These are phyloP conservation scores for Caiman crocodilus DNA, from an alignment of 2,797 vertebrate genomes.

Conservation along the genomic window DNA sequence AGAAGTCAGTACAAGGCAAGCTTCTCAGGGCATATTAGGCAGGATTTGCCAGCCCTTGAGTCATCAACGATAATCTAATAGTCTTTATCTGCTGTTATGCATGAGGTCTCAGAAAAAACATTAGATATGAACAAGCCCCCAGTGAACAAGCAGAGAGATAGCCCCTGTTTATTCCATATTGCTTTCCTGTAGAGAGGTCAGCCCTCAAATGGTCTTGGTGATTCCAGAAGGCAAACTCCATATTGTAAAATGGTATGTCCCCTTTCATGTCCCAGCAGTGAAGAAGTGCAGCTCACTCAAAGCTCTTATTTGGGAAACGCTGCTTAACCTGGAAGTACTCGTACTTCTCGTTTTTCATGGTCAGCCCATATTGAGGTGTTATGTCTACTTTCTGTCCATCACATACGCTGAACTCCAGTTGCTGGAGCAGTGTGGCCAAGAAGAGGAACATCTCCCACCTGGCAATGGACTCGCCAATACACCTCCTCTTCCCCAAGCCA, in stretches of 20 bases:
- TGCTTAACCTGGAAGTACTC: constrained; percentile 78
- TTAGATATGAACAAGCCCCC: neutral
- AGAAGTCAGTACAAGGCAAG: neutral
- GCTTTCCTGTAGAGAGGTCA: neutral
- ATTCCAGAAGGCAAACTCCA: neutral
- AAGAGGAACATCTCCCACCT: constrained; percentile 92
- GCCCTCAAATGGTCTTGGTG: accelerated
- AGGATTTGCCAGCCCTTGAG: neutral
- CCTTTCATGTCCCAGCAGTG: neutral
- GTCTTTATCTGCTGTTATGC: neutral
- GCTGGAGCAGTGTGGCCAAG: constrained; percentile 89
- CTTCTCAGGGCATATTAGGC: neutral
- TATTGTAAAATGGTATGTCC: accelerated
- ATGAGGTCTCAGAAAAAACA: accelerated
- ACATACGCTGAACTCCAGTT: constrained; percentile 81
- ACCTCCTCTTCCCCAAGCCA: constrained; percentile 90
- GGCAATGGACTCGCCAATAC: constrained; percentile 91
- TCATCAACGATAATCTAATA: accelerated
- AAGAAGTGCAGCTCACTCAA: neutral
- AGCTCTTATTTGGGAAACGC: constrained; percentile 29
- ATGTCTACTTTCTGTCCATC: constrained; percentile 83
- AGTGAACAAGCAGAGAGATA: accelerated
- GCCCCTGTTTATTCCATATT: neutral
- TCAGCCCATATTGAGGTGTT: constrained; percentile 91
- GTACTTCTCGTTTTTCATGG: constrained; percentile 91